These are phyloP conservation scores for Pachliopta kotzebuea DNA, from an alignment of 2,888 invertebrate species.

Conservation along the genomic window DNA sequence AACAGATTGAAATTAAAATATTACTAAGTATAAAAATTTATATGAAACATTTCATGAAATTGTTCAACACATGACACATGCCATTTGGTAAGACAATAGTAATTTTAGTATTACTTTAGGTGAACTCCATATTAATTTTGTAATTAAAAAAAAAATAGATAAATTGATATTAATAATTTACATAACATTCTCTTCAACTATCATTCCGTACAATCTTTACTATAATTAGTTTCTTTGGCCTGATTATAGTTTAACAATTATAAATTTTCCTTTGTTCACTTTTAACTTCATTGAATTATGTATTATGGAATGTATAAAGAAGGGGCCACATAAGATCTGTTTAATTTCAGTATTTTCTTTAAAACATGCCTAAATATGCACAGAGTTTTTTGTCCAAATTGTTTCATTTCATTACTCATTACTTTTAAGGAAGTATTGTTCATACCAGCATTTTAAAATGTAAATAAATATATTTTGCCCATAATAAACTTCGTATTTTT, in stretches of 20 bases:
- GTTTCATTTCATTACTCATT: conserved; percentile 65
- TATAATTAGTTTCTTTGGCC: conserved; percentile 1
- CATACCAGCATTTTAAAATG: conserved; percentile 76
- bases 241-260: conserved; percentile 1
- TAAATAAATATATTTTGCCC: conserved; percentile 80
- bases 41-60: conserved; percentile 16
- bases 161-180: conserved; percentile 26
- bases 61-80: conserved; percentile 28
- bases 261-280: conserved; percentile 11
- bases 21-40: no score
- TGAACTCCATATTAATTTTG: conserved; percentile 18
- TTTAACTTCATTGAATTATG: conserved; percentile 3
- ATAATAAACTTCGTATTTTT: conserved; percentile 51
- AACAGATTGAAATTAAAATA: no score
- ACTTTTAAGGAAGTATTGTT: conserved; percentile 70
- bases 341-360: conserved; percentile 8
- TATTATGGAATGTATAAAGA: conserved; percentile 19
- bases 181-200: conserved; percentile 33
- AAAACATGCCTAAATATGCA: conserved; percentile 36
- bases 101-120: conserved; percentile 25
- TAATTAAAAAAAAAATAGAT: conserved; percentile 19
- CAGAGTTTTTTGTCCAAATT: conserved; percentile 46
- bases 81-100: conserved; percentile 21
- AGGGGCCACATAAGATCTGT: conserved; percentile 29
- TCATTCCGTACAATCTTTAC: conserved; percentile 59